A percentile compares a stretch with the other conserved stretches of the same genome.
Evolutionary conservation across 2,888 invertebrate species (phyloP).

Genomic region (Lordiphosa andalusiaca): DNA sequence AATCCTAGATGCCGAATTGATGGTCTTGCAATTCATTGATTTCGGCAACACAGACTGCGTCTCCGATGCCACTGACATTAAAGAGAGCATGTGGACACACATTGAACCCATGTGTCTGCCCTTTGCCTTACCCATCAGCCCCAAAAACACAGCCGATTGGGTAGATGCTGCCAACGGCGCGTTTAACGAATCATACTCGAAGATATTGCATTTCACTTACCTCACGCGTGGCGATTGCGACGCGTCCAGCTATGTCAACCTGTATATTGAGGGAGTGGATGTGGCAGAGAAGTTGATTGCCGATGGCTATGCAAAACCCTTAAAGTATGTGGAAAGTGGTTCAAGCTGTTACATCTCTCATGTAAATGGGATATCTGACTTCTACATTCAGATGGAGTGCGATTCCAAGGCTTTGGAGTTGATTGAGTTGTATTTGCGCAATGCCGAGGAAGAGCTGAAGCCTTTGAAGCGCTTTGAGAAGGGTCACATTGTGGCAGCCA

Average conservation of each 20-base stretch:
- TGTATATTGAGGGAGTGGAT: constrained; percentile 84
- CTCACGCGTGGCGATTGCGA: constrained; percentile 55
- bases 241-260: constrained; percentile 82
- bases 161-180: constrained; percentile 84
- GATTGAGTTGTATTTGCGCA: constrained; percentile 82
- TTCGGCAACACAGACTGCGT: constrained; percentile 90
- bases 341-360: constrained; percentile 88
- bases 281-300: constrained; percentile 83
- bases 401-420: constrained; percentile 83
- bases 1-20: constrained; percentile 90
- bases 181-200: constrained; percentile 81
- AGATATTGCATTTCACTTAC: constrained; percentile 77
- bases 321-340: constrained; percentile 82
- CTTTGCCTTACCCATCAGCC: constrained; percentile 85
- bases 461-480: constrained; percentile 78
- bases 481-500: constrained; percentile 84
- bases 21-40: constrained; percentile 88
- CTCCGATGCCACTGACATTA: constrained; percentile 84
- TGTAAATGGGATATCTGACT: constrained; percentile 87
- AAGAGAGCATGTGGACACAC: constrained; percentile 79
- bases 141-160: constrained; percentile 84
- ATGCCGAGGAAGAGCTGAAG: constrained; percentile 82
- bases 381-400: constrained; percentile 90
- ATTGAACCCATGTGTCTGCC: constrained; percentile 84
- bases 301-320: constrained; percentile 83